Base-by-base conservation (phyloP, 2,888 invertebrate genomes). In the Neoaliturus tenellus region DNA sequence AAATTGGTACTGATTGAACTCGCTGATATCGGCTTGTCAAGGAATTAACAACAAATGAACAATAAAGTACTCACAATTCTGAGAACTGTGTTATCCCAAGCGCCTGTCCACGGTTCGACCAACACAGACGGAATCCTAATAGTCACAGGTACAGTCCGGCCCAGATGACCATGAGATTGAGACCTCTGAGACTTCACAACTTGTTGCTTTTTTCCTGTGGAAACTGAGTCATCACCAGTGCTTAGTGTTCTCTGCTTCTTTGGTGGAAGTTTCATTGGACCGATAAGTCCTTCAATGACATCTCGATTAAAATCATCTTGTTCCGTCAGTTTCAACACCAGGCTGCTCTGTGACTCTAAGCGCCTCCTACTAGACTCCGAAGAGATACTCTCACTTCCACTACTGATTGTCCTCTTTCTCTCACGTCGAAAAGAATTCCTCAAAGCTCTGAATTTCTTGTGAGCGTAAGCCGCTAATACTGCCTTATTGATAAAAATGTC, bases 31-130 rank as follows among this genome's bases (percentile, higher is more conserved):
- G n/a, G n/a, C n/a, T n/a, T n/a, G n/a, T n/a, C n/a, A n/a, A n/a
- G n/a, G n/a, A n/a, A n/a, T n/a, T n/a, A n/a, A n/a, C n/a, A n/a
- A n/a, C n/a, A n/a, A n/a, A n/a, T n/a, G n/a, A n/a, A n/a, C n/a
- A n/a, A n/a, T n/a, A 33, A 39, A 20, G 33, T 33, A 78, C 78
- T 78, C 23, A 78, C 78, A 35, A 78, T 48, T 28, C 35, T 78
- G n/a, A 78, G 78, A 4, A 78, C n/a, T 10, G 78, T 78, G 55
- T 78, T n/a, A 31, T 78, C 78, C 78, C 78, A 78, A 31, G 78
- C 78, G 3, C 78, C 78, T 33, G 0, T 33, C 78, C 78, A 78
- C 23, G 78, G 78, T 23, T 78, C 78, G 0, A 20, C 33, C n/a
- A 33, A 12, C 20, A 14, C 12, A 10, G 48, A 48, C 28, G 48